Conservation (phyloP, 2,113 vertebrate genomes). For the Lepus timidus region DNA sequence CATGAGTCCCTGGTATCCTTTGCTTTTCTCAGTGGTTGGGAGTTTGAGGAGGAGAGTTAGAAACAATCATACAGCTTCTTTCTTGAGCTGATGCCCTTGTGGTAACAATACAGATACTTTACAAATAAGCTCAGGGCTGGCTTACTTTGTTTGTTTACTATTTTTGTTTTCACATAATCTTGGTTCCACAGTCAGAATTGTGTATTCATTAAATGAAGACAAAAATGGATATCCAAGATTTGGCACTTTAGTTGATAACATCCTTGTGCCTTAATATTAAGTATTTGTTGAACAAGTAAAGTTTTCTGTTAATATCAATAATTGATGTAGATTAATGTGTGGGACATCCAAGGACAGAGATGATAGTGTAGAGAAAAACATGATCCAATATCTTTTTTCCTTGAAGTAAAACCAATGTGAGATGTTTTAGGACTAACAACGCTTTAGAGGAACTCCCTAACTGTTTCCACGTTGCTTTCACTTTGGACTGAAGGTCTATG, state of each 20-base stretch:
- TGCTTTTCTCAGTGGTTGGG: not conserved
- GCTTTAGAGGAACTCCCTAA: conserved; percentile 39
- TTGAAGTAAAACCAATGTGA: conserved; percentile 48
- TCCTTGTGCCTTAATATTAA: conserved; percentile 51
- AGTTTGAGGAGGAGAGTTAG: not conserved
- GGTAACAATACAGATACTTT: not conserved
- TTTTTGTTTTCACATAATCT: conserved; percentile 37
- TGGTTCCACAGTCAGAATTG: conserved; percentile 9
- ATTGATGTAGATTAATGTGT: not conserved
- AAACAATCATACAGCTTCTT: not conserved
- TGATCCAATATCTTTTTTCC: not conserved
- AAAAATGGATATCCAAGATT: not conserved
- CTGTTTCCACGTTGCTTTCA: conserved; percentile 29
- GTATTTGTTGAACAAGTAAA: conserved; percentile 40
- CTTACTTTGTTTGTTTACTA: not conserved
- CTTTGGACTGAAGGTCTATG: conserved; percentile 91
- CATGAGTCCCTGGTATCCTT: not conserved
- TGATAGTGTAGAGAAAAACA: conserved; percentile 24
- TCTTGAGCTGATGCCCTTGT: not conserved
- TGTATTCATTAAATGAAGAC: not conserved
- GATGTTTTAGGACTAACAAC: conserved; percentile 29
- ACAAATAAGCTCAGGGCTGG: not conserved
- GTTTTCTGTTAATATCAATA: conserved; percentile 39
- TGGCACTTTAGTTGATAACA: not conserved
- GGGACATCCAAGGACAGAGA: conserved; percentile 39